Base-by-base conservation (phyloP, 2,113 vertebrate species). In the Prietella phreatophila region DNA sequence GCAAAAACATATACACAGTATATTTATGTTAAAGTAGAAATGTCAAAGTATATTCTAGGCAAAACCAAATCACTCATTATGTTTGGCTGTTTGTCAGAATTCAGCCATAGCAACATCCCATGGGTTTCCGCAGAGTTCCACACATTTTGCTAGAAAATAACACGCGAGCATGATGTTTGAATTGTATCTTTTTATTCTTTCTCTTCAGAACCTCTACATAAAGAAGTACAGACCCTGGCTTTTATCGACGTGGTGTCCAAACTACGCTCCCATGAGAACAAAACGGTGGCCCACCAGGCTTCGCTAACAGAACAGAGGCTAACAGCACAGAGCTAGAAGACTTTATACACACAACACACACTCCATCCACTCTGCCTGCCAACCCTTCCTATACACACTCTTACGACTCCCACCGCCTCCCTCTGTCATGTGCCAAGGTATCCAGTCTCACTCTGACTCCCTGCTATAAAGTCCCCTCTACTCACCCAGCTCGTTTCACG, bases 261-360 rank as follows among this genome's bases (percentile, higher is more conserved):
- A 93, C 97, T 99, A 88, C 95, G 98, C 87, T 96, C 96, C 90
- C 97, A 99, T 1, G 98, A 99, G 93, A 99, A 99, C 96, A 99
- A 99, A 95, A 98, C 96, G 63, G 98, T 99, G 36, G 97, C 98
- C 67, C 98, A 99, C 85, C 98, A 99, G 96, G 98, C 98, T 71
- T 99, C 96, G 39, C 96, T 99, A 90, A 99, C 98, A 88, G 98
- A 99, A 97, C 98, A 99, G 96, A 97, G 97, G 93, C 95, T 99
- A 85, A 96, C 96, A 0, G 97, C 98, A 89, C 96, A 97, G 93
- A 99, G 98, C 97, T 99, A 97, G 95, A 97, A 94, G 94, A 94
- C 95, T 93, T 89, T 81, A 87, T 27, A 87, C 5, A 39, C 90
- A 53, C 36, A 39, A 85, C 91, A 92, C 89, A 91, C 85, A 50